Percentiles rank a stretch among this genome's conserved stretches.
Conservation (phyloP, 2,113 vertebrate genomes). For the Thamnaconus septentrionalis region DNA sequence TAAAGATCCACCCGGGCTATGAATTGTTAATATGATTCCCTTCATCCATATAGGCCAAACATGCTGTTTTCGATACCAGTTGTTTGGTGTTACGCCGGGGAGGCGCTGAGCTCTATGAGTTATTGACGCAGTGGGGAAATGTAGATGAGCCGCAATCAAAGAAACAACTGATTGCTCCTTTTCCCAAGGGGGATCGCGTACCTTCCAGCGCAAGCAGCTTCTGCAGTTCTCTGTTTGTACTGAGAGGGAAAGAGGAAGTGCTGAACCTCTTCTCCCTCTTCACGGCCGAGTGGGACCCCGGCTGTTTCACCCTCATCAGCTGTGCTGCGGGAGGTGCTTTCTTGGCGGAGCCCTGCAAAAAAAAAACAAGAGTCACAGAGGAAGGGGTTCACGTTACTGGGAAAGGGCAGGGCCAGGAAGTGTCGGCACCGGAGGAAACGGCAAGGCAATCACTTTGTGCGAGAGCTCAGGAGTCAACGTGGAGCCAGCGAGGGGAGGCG, state of each 20-base stretch:
- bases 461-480: conserved; percentile 21
- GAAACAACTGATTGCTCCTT: neutral
- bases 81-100: conserved; percentile 17
- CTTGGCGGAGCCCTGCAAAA: conserved; percentile 81
- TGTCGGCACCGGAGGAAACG: conserved; percentile 46
- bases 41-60: conserved; percentile 42
- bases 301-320: conserved; percentile 86
- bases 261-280: conserved; percentile 91
- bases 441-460: conserved; percentile 36
- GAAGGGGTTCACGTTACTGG: conserved; percentile 58
- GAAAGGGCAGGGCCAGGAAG: conserved; percentile 15
- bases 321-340: conserved; percentile 80
- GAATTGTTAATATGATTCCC: conserved; percentile 69
- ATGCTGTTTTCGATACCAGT: conserved; percentile 35
- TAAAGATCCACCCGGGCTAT: conserved; percentile 60
- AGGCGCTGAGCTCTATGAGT: neutral
- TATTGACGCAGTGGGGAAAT: neutral
- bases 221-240: conserved; percentile 89
- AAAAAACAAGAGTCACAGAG: conserved; percentile 50
- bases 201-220: conserved; percentile 88
- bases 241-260: conserved; percentile 87
- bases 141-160: neutral
- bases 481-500: neutral
- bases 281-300: conserved; percentile 75
- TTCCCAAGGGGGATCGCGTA: conserved; percentile 51